phyloP scores from a whole-genome alignment of 64 coral and sea anemone species.

The Actinia equina region DNA sequence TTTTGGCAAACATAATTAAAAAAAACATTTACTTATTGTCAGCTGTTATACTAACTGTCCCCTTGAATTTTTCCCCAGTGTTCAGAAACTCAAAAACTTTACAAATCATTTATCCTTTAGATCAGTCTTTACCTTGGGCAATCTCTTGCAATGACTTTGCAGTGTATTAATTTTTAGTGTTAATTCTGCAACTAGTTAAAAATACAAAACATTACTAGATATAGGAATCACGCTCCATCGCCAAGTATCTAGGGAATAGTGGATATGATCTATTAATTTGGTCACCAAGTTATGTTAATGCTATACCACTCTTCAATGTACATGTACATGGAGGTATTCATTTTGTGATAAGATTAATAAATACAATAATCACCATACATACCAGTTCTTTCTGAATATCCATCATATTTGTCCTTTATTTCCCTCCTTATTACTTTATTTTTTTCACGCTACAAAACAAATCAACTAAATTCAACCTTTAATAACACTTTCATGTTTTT shows the following conservation, averaged over 20 bases:
- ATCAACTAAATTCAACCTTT: neutral
- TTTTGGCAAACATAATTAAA: no score
- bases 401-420: slow-evolving; percentile 7
- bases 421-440: slow-evolving; percentile 53
- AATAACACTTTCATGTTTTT: neutral
- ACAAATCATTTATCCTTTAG: no score
- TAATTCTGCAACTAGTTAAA: slow-evolving; percentile 45
- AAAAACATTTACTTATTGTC: no score
- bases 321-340: no score
- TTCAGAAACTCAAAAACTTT: neutral
- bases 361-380: neutral
- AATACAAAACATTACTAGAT: neutral
- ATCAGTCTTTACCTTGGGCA: slow-evolving; percentile 27
- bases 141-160: slow-evolving; percentile 41
- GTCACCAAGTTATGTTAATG: no score
- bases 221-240: neutral
- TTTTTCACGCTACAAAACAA: slow-evolving; percentile 47
- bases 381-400: neutral
- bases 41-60: no score
- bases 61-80: no score
- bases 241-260: neutral
- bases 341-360: neutral
- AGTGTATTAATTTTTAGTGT: slow-evolving; percentile 47
- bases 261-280: no score
- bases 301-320: no score